Conservation (phyloP, 2,113 vertebrate genomes). For the Clarias macrocephalus region DNA sequence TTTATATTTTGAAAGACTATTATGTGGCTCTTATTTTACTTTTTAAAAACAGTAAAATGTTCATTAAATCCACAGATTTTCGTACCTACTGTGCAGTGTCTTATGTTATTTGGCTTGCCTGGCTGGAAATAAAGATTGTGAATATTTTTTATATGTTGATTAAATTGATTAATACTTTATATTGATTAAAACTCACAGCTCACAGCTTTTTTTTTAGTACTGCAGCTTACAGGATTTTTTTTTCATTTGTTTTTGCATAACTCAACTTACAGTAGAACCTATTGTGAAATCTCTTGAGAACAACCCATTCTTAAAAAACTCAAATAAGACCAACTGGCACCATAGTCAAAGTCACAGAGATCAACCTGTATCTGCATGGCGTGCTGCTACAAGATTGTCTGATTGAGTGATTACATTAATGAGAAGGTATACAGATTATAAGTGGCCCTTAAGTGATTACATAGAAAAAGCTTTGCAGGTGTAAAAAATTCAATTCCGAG, state of each 20-base stretch:
- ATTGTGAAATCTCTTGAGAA: background rate
- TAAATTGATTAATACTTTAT: too few species aligned
- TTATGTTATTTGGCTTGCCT: too few species aligned
- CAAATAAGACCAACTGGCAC: background rate
- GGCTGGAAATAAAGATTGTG: too few species aligned
- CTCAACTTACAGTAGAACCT: background rate
- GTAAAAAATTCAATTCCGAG: background rate
- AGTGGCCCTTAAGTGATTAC: background rate
- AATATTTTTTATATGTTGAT: too few species aligned
- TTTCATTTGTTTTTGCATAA: fast-evolving
- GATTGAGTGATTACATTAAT: background rate
- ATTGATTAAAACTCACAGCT: too few species aligned
- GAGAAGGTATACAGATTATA: background rate
- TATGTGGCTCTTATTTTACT: too few species aligned
- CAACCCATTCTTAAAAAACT: background rate
- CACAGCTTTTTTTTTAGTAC: too few species aligned
- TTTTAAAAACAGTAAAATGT: too few species aligned
- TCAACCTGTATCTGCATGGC: background rate
- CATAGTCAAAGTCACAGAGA: background rate
- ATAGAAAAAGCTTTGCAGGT: background rate
- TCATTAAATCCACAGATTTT: too few species aligned
- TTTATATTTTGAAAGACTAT: too few species aligned
- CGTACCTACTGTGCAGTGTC: too few species aligned
- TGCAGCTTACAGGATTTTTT: background rate
- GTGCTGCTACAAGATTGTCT: background rate